Conservation (phyloP, 2,888 invertebrate genomes). For the Chymomyza fuscimana region DNA sequence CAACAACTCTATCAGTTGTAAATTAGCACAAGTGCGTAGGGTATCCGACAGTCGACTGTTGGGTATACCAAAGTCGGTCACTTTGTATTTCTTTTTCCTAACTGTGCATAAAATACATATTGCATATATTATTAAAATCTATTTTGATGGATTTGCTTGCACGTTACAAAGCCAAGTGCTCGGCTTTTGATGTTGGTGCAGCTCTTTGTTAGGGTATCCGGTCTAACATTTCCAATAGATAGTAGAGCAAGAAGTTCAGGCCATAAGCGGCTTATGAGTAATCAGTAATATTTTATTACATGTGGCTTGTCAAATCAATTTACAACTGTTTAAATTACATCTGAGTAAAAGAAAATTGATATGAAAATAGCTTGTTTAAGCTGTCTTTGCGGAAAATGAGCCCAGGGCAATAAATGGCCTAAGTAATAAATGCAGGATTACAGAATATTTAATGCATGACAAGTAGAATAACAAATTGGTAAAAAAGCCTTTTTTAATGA, state of each 20-base stretch:
- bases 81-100: background rate
- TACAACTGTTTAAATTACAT: background rate
- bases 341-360: background rate
- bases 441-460: background rate
- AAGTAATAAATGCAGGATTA: background rate
- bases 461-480: background rate
- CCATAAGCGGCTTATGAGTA: background rate
- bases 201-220: background rate
- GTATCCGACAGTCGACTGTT: no score
- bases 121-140: constrained; percentile 44
- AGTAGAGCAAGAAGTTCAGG: background rate
- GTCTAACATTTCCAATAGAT: background rate
- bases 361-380: background rate
- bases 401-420: background rate
- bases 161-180: background rate
- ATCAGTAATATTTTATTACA: background rate
- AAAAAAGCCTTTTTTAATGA: no score
- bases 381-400: background rate
- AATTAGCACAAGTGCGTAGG: no score
- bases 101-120: background rate
- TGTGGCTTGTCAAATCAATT: background rate
- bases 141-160: constrained; percentile 39
- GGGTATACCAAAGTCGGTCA: no score
- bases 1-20: no score
- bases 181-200: background rate